Base-by-base conservation (phyloP, 2,797 vertebrate genomes). In the Fratercula arctica region DNA sequence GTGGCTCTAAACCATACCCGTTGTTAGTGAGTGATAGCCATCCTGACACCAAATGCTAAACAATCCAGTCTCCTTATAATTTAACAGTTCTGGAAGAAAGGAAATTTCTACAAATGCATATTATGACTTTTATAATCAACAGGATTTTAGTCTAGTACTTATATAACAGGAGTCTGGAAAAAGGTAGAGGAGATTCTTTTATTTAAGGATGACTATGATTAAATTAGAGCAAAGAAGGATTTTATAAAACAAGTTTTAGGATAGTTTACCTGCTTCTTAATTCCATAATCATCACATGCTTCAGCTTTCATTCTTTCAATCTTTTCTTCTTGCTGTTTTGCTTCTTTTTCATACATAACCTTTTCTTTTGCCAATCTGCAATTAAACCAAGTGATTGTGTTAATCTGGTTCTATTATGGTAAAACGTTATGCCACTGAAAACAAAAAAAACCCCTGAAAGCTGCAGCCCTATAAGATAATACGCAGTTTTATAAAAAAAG, bases 191-290 rank as follows among this genome's bases (percentile, higher is more conserved):
- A 59, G 28, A 56, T 50, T 59, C 23, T 51, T 39, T 59, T n/a
- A 41, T 69, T 83, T 69, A 72, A 72, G 26, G 23, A 59, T 60
- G 53, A 68, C 46, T 35, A 37, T 60, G 37, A 77, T 53, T 77
- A 85, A 39, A 46, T 37, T 16, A 35, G 69, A 48, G 29, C 88
- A 66, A 46, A 75, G 76, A 43, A 78, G 74, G 15, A 45, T 68
- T 63, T 64, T 85, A 41, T 60, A 37, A 37, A 60, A 60, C 14
- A 84, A 88, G 46, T 93, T 97, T 67, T 50, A 29, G 48, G 19
- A 39, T 66, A 73, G 41, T 69, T 31, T 97, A 99, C 99, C 98
- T 99, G 99, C 89, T 99, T 99, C 97, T 98, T 99, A 97, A 99
- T 98, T 82, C 98, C 95, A 81, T 98, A 99, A 57, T 98, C 98